These are phyloP conservation scores for Tenthredo livida DNA, from an alignment of 2,888 invertebrate genomes.

Conservation along the genomic window DNA sequence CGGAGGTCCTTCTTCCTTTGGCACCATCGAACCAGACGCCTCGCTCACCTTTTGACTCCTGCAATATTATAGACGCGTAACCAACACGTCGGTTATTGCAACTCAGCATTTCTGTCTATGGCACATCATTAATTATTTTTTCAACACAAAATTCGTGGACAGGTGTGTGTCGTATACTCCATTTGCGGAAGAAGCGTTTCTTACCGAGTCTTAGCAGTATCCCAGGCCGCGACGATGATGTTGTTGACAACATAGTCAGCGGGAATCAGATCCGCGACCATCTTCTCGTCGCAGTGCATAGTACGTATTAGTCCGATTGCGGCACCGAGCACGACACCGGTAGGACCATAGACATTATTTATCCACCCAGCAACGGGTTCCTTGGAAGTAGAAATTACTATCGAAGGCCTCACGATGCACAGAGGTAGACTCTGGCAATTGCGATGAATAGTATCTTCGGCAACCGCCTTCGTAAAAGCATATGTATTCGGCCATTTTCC, in stretches of 20 bases:
- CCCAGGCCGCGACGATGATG: conserved; percentile 82
- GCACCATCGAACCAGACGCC: conserved; percentile 36
- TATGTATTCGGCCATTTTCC: conserved; percentile 86
- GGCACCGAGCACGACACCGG: conserved; percentile 80
- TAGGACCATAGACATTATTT: conserved; percentile 86
- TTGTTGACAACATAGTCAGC: conserved; percentile 79
- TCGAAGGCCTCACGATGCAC: conserved; percentile 85
- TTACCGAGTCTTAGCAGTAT: conserved; percentile 70
- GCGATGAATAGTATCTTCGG: conserved; percentile 82
- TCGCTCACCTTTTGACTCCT: conserved; percentile 18
- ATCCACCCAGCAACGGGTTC: conserved; percentile 83
- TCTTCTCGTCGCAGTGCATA: conserved; percentile 79
- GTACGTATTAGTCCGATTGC: conserved; percentile 83
- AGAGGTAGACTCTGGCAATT: conserved; percentile 82
- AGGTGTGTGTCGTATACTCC: background rate
- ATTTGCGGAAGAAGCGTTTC: background rate
- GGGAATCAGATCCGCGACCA: conserved; percentile 77
- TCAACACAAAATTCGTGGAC: too few relatives aligned
- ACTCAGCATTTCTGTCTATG: background rate
- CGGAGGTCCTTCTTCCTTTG: conserved; percentile 78
- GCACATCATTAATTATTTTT: too few relatives aligned
- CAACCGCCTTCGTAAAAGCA: conserved; percentile 86
- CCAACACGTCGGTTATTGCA: conserved; percentile 71
- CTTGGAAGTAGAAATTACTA: conserved; percentile 77
- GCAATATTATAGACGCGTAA: background rate